Evolutionary conservation across 2,888 invertebrate genomes (phyloP), one percentile per base, ranked within the genome.

Genomic region (Salticus scenicus): DNA sequence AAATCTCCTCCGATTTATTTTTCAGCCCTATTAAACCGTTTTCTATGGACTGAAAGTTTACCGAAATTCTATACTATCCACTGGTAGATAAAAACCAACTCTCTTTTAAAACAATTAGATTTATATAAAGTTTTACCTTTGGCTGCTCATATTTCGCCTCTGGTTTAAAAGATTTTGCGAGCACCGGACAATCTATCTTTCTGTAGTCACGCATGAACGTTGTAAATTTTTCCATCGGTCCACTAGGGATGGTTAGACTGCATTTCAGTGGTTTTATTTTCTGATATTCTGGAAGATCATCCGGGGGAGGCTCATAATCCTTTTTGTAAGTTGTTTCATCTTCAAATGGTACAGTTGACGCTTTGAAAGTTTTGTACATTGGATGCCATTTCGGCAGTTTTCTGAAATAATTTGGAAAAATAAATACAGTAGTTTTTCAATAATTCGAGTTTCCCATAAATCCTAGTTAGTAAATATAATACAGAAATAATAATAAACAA

Each of bases 301-400:
- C 83, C 1, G 83, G 77, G 17, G 83, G 83, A 10, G 77, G n/a
- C 17, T 77, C 77, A 30, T 31, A 84, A 31, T 77, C 83, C 0
- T 67, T 73, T 27, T 41, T 77, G 73, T 84, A 84, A 0, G 83
- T 84, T 0, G 77, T 84, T 14, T 67, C 30, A 2, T 57, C 73
- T 7, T 17, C 30, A 57, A 84, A 67, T 0, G 76, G 83, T 0
- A 47, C 51, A 7, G 41, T 67, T 2, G 57, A 33, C 31, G 17
- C n/a, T 4, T 51, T 33, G 7, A 30, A 57, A 1, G 47, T 7
- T 5, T 30, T 57, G n/a, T 51, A 71, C 7, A 30, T n/a, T 7
- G 83, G 83, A 41, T 84, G 83, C 83, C 83, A 84, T 12, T 67
- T 30, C 10, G 83, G 83, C 0, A 84, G 10, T 63, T 47, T 30